These are phyloP conservation scores for Diuraphis noxia DNA, from an alignment of 1,140 invertebrate species.

Conservation along the genomic window DNA sequence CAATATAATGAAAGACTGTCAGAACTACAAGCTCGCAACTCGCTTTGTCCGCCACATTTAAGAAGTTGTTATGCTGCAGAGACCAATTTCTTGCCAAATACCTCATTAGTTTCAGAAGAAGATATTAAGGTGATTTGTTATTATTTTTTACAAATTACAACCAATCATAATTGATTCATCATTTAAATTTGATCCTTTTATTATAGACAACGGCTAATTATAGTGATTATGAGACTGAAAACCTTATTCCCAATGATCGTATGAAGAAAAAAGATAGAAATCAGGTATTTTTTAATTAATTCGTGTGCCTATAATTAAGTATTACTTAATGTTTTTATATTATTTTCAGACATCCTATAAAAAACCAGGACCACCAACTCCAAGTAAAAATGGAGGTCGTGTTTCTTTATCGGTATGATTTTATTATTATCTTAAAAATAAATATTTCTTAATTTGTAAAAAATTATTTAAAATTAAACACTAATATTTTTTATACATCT, in stretches of 20 bases:
- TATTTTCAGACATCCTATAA: conserved; percentile 71
- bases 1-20: conserved; percentile 62
- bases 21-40: conserved; percentile 81
- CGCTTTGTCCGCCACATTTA: conserved; percentile 81
- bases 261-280: conserved; percentile 52
- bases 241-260: conserved; percentile 52
- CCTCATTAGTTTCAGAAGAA: conserved; percentile 67
- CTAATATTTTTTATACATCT: too few relatives aligned
- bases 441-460: background rate
- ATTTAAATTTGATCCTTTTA: conserved; percentile 49
- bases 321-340: background rate
- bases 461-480: background rate
- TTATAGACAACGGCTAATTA: conserved; percentile 34
- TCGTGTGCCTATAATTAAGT: background rate
- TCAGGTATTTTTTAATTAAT: conserved; percentile 37
- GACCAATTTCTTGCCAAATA: conserved; percentile 68
- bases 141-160: conserved; percentile 49
- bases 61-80: conserved; percentile 88
- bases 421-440: background rate
- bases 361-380: conserved; percentile 79
- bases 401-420: conserved; percentile 65
- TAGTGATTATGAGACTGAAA: conserved; percentile 52
- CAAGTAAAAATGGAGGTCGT: conserved; percentile 78
- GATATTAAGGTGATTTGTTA: conserved; percentile 71
- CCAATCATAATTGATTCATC: conserved; percentile 9